phyloP scores from a whole-genome alignment of 2,888 invertebrate species.

The Scaeva pyrastri region DNA sequence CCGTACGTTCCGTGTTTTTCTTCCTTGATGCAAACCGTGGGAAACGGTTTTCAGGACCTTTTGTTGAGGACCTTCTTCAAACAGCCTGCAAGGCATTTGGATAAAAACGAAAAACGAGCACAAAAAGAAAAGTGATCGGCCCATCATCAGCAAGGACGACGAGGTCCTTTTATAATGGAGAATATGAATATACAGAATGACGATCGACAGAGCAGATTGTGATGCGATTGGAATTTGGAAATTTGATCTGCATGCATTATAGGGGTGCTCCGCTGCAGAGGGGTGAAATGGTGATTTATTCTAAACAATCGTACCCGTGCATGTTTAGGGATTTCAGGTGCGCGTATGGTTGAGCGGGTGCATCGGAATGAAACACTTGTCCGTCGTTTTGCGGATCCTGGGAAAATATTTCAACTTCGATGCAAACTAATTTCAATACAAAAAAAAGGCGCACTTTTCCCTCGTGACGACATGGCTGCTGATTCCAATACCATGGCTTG shows the following conservation, averaged over 20 bases:
- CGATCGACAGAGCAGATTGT: conserved; percentile 59
- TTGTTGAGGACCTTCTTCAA: conserved; percentile 7
- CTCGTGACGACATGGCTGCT: conserved; percentile 44
- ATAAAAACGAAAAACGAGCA: conserved; percentile 33
- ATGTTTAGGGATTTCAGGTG: conserved; percentile 64
- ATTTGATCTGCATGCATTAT: conserved; percentile 72
- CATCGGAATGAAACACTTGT: conserved; percentile 62
- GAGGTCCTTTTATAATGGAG: conserved; percentile 48
- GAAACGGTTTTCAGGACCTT: conserved; percentile 54
- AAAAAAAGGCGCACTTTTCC: conserved; percentile 67
- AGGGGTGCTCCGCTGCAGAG: conserved; percentile 50
- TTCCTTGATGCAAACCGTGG: conserved; percentile 62
- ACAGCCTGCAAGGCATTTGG: conserved; percentile 50
- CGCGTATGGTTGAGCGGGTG: conserved; percentile 43
- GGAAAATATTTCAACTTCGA: conserved; percentile 60
- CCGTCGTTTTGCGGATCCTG: conserved; percentile 60
- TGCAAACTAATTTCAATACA: conserved; percentile 39
- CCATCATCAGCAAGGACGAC: conserved; percentile 15
- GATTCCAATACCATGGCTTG: not conserved
- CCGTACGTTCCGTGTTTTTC: conserved; percentile 57
- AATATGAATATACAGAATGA: conserved; percentile 38
- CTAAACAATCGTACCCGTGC: conserved; percentile 22
- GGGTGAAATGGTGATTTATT: conserved; percentile 65
- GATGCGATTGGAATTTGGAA: conserved; percentile 58
- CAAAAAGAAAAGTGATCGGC: conserved; percentile 46